Evolutionary conservation across 1,140 invertebrate species (phyloP), one percentile per base, ranked within the genome.

Genomic region (Oryzaephilus surinamensis): DNA sequence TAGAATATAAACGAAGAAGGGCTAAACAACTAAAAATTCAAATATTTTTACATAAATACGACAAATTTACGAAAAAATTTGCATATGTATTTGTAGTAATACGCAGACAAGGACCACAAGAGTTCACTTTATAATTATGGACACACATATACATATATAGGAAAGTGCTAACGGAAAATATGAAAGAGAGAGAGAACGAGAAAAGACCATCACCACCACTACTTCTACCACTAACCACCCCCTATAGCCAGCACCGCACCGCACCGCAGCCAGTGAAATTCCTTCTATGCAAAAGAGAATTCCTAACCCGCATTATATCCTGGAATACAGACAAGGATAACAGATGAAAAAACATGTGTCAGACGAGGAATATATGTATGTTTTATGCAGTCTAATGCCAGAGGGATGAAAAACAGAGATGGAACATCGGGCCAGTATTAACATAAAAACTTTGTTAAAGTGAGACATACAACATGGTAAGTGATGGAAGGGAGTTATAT

Each of bases 21-120:
- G 11, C 23, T 24, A 10, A 32, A 49, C 16, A 40, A 43, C 32
- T 41, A 46, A 54, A 49, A 54, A 54, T 46, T 49, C 38, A 41
- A 46, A 37, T 51, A 54, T 46, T 55, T 51, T 51, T 49, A 46
- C 53, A 55, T 55, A 53, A 55, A 53, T 51, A 55, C 45, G 47
- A 49, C 50, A 54, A 54, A 53, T 56, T 54, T 41, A n/a, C 42
- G 32, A 26, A n/a, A n/a, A 39, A 47, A 55, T 55, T 55, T 55
- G 53, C 53, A 55, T 55, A 51, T 36, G 28, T n/a, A n/a, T n/a
- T 41, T 33, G 44, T 55, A 55, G 53, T 53, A 49, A 49, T 39
- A 48, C 37, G n/a, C n/a, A n/a, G n/a, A n/a, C n/a, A n/a, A n/a
- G n/a, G n/a, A n/a, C n/a, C n/a, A n/a, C n/a, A n/a, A n/a, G n/a